These are phyloP conservation scores for Diabrotica undecimpunctata DNA, from an alignment of 1,140 invertebrate species.

Conservation along the genomic window DNA sequence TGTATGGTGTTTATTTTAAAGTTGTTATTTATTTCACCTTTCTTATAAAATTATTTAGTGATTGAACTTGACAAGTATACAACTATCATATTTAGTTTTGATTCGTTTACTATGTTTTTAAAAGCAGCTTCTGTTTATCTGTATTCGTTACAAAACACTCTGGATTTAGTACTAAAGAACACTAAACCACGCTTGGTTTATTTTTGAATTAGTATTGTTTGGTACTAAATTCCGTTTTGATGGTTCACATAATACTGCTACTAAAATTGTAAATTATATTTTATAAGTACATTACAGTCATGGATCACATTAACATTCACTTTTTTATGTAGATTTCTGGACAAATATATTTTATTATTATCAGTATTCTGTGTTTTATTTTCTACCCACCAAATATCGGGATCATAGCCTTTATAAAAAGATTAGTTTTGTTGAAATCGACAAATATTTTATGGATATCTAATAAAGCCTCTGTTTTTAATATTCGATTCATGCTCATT, in stretches of 20 bases:
- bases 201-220: conserved; percentile 8
- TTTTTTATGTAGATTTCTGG: conserved; percentile 31
- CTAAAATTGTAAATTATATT: conserved; percentile 16
- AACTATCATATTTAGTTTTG: conserved; percentile 13
- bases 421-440: too few species aligned
- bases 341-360: conserved; percentile 34
- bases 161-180: conserved; percentile 2
- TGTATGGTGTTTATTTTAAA: conserved; percentile 5
- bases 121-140: conserved; percentile 13
- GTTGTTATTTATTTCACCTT: conserved; percentile 8
- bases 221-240: neutral
- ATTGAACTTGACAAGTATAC: conserved; percentile 25
- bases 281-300: conserved; percentile 26
- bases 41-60: conserved; percentile 17
- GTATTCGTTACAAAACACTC: neutral
- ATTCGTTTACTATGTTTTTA: conserved; percentile 17
- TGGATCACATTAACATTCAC: conserved; percentile 25
- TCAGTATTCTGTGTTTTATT: conserved; percentile 1
- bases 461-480: too few species aligned
- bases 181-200: conserved; percentile 16
- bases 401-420: too few species aligned
- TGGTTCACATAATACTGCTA: neutral
- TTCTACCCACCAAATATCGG: too few species aligned
- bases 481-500: too few species aligned
- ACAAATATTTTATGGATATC: too few species aligned